Evolutionary conservation across 2,888 invertebrate genomes (phyloP).

Genomic region (Amiota mariae): DNA sequence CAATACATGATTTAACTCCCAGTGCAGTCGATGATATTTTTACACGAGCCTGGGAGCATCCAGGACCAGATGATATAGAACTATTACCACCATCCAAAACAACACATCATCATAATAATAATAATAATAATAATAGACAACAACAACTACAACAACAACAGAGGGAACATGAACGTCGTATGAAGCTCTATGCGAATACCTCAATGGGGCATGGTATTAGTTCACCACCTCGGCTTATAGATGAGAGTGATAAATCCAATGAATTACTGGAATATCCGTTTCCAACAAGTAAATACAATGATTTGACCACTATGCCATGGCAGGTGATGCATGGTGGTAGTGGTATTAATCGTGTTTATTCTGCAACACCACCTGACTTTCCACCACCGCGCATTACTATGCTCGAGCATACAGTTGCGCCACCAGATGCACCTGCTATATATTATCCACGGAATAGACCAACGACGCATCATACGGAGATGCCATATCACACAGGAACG

Average conservation of each 20-base stretch:
- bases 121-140: constrained; percentile 4
- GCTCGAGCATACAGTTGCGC: constrained; percentile 58
- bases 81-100: neutral
- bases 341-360: constrained; percentile 51
- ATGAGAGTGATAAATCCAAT: constrained; percentile 12
- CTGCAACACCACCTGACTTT: constrained; percentile 61
- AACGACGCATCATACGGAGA: constrained; percentile 35
- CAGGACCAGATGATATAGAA: neutral
- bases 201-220: constrained; percentile 39
- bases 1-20: constrained; percentile 66
- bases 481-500: constrained; percentile 25
- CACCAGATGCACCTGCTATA: constrained; percentile 58
- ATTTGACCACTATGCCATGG: constrained; percentile 61
- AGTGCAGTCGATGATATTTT: constrained; percentile 64
- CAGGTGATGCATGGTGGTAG: constrained; percentile 33
- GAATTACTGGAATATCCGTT: constrained; percentile 2
- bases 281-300: constrained; percentile 52
- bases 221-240: constrained; percentile 42
- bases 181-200: constrained; percentile 58
- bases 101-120: constrained; percentile 44
- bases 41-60: constrained; percentile 61
- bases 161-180: constrained; percentile 44
- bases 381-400: constrained; percentile 64
- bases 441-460: constrained; percentile 21
- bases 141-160: neutral